These are phyloP conservation scores for Amiota minor DNA, from an alignment of 2,888 invertebrate species.

Conservation along the genomic window DNA sequence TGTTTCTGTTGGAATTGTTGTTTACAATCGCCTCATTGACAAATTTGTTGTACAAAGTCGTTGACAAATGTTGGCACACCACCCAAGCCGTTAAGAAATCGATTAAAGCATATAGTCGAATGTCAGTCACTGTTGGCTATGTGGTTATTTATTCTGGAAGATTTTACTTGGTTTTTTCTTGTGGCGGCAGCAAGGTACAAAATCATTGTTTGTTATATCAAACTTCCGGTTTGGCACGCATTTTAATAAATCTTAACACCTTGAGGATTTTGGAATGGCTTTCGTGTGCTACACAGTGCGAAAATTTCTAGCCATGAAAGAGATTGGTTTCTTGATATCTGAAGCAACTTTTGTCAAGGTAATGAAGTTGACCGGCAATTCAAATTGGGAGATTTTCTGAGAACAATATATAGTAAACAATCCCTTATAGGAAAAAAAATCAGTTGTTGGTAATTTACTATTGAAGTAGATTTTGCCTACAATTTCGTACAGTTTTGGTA, in stretches of 20 bases:
- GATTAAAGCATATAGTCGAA: conserved; percentile 59
- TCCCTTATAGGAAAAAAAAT: too few species aligned
- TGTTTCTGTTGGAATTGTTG: not conserved
- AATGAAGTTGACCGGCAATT: too few species aligned
- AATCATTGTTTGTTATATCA: conserved; percentile 28
- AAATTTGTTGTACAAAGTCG: conserved; percentile 58
- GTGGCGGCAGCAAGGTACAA: conserved; percentile 64
- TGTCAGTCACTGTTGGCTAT: conserved; percentile 38
- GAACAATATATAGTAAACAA: too few species aligned
- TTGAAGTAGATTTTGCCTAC: too few species aligned
- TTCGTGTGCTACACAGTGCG: conserved; percentile 1
- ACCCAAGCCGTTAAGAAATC: conserved; percentile 69
- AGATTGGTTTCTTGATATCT: too few species aligned
- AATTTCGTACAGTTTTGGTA: too few species aligned
- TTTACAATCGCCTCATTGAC: conserved; percentile 51
- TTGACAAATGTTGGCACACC: conserved; percentile 59
- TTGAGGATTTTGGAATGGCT: conserved; percentile 10
- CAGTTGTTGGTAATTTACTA: too few species aligned
- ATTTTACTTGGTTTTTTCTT: not conserved
- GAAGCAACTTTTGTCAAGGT: too few species aligned
- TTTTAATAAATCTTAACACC: conserved; percentile 33
- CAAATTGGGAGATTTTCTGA: too few species aligned
- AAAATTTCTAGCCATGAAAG: not conserved
- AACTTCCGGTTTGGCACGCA: conserved; percentile 59
- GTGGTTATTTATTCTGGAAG: conserved; percentile 52